Evolutionary conservation across 2,888 invertebrate species (phyloP), one percentile per base, ranked within the genome.

Genomic region (Cyclophora albipunctata): DNA sequence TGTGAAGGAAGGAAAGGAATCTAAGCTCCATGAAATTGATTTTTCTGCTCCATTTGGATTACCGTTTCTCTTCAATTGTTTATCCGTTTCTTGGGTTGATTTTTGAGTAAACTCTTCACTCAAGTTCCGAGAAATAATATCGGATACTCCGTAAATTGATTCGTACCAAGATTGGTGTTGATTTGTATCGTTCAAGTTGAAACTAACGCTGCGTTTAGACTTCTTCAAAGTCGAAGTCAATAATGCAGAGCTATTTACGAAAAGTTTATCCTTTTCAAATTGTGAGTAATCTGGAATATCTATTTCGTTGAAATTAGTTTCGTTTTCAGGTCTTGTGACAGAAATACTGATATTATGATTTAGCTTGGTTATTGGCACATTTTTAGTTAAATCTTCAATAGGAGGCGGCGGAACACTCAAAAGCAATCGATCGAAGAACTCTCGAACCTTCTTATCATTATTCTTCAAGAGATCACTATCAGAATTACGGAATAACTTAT

Each of bases 401-500:
- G 83, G 81, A n/a, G 85, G 86, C 3, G 85, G 84, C 3, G 84
- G 84, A 5, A 80, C 63, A 65, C 66, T 85, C 62, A 81, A 62
- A 5, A 80, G 57, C 48, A 87, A 61, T 6, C 81, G 73, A 40
- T 69, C 69, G 34, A 86, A 76, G 57, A 87, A 87, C 48, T 74
- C 71, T 45, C 62, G 64, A 3, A 83, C 67, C 62, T 66, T 75
- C 37, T 77, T 71, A 45, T 84, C 75, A 50, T 79, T 71, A 35
- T 54, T 61, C 48, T 53, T 58, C 3, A 41, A n/a, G 7, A 46
- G 47, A 47, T 50, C 49, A 34, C 51, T 52, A 41, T 55, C 57
- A 45, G 47, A 49, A 5, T 34, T 52, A 43, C 45, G 46, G 34
- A 52, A 48, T 7, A 45, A 50, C 46, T 49, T 55, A 49, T 54